phyloP scores from a whole-genome alignment of 2,797 vertebrate genomes.

The Dendrocincla tyrannina region DNA sequence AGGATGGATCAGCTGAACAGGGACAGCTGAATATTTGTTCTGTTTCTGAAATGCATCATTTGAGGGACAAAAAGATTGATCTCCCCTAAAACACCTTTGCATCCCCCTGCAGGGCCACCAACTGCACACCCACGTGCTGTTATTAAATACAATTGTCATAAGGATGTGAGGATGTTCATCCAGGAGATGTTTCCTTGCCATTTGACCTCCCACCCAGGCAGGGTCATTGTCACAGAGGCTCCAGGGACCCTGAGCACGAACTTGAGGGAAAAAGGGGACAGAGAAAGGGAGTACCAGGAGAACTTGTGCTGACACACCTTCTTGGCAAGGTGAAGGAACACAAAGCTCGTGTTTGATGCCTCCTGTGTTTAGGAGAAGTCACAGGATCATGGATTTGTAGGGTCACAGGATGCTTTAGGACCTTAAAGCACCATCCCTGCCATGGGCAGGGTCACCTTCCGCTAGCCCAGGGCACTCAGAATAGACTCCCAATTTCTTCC shows the following conservation, averaged over 20 bases:
- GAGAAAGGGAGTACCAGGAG: not conserved
- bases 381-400: accelerated
- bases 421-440: not conserved
- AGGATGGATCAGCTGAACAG: not conserved
- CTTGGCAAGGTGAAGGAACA: not conserved
- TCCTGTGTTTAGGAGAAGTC: not conserved
- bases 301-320: not conserved
- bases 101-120: not conserved
- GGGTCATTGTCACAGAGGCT: not conserved
- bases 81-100: not conserved
- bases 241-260: not conserved
- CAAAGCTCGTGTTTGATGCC: not conserved
- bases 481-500: not conserved
- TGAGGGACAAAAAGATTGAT: not conserved
- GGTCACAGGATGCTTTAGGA: not conserved
- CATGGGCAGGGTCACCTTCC: not conserved
- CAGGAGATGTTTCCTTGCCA: not conserved
- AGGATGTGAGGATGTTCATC: not conserved
- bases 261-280: not conserved
- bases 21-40: not conserved
- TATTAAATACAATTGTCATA: not conserved
- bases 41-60: accelerated
- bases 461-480: not conserved
- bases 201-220: not conserved
- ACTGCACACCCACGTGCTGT: not conserved